Conservation (phyloP, 2,113 vertebrate genomes). For the Rhabdomys dilectus region DNA sequence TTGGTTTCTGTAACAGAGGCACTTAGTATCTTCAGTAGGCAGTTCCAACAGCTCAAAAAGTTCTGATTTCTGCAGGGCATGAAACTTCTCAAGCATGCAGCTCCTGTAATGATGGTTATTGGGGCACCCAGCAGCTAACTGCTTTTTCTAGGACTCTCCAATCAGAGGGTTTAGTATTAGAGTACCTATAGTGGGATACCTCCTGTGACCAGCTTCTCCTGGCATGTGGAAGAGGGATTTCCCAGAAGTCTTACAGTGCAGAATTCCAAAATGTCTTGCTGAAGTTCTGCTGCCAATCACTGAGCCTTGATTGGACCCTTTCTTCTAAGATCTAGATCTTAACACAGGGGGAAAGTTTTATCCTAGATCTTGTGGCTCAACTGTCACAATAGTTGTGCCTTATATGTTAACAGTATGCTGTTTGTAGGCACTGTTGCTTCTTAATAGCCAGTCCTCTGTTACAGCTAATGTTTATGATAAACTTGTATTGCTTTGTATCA, state of each 20-base stretch:
- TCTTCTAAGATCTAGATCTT: not conserved
- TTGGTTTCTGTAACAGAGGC: not conserved
- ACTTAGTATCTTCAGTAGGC: constrained; percentile 2
- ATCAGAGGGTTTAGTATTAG: not conserved
- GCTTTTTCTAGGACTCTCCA: not conserved
- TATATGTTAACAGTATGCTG: not conserved
- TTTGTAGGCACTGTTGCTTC: constrained; percentile 36
- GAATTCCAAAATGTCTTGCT: constrained; percentile 13
- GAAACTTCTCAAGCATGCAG: not conserved
- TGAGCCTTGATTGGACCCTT: not conserved
- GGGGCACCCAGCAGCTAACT: not conserved
- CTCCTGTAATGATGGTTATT: not conserved
- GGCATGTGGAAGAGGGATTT: not conserved
- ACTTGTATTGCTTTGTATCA: constrained; percentile 48
- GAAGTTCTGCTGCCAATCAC: not conserved
- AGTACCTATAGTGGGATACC: not conserved
- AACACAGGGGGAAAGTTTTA: not conserved
- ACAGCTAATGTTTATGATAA: constrained; percentile 38
- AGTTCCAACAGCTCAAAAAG: constrained; percentile 36
- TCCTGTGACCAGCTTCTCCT: not conserved
- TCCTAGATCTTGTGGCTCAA: not conserved
- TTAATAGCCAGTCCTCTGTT: not conserved
- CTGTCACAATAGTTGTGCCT: not conserved
- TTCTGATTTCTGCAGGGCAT: not conserved
- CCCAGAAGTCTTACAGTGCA: not conserved